Base-by-base conservation (phyloP, 2,113 vertebrate species). In the Ancistrus triradiatus region DNA sequence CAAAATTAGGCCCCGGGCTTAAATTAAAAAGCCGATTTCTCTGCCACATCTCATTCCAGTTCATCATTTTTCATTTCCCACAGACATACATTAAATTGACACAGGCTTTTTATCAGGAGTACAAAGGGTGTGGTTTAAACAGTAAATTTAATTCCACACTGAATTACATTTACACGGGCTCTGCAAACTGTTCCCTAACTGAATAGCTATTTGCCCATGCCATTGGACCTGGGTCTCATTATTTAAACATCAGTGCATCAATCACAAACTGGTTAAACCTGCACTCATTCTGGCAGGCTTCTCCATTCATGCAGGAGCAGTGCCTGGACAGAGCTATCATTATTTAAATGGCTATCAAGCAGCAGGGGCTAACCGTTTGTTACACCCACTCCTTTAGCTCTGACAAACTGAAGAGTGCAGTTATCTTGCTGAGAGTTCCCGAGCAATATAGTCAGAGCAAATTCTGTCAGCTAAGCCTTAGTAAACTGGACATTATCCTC, bases 11-110 rank as follows among this genome's bases (percentile, higher is more conserved):
- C 55, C 40, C 42, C 28, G 7, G 35, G 49, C 50, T 68, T 21
- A 33, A 66, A 74, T 66, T 66, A 38, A 66, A 66, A 60, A 59
- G 63, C 52, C 21, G 27, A 66, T 70, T 67, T 74, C 47, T 13
- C 19, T 27, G 33, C 48, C 48, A 65, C 65, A 27, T 57, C 48
- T 44, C 10, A 33, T 44, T 22, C 18, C 11, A 11, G 63, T 44
- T 48, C 64, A 49, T 60, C 43, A 35, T 44, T 24, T 57, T 53
- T 59, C 58, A 61, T 69, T 56, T 65, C 49, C 31, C n/a, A 49
- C 44, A 31, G 21, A 40, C 24, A 44, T 31, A 18, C 19, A 55
- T 63, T 49, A 33, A 44, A 28, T 13, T n/a, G 13, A 55, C 43
- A 19, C 43, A 19, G 62, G 47, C 37, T 51, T 38, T 48, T 55